phyloP scores from a whole-genome alignment of 2,113 vertebrate genomes.

The Murina feae region DNA sequence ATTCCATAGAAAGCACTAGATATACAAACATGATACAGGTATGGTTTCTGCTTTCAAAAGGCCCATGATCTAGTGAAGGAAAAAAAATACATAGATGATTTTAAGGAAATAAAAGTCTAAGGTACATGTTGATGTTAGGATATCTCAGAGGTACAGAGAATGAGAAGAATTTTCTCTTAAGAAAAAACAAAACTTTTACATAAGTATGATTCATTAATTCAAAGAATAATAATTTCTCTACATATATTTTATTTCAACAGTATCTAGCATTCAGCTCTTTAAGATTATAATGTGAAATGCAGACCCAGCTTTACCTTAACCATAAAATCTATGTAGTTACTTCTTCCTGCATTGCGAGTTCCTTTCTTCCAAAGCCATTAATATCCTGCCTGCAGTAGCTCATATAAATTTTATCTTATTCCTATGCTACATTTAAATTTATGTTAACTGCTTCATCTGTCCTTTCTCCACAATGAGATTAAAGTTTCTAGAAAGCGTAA shows the following conservation, averaged over 20 bases:
- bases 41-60: neutral
- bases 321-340: neutral
- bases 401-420: neutral
- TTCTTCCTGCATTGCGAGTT: neutral
- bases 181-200: neutral
- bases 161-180: neutral
- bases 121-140: neutral
- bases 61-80: neutral
- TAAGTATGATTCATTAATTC: neutral
- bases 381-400: neutral
- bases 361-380: neutral
- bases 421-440: neutral
- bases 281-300: neutral
- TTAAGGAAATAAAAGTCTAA: constrained; percentile 5
- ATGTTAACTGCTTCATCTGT: constrained; percentile 1
- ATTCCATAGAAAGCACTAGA: neutral
- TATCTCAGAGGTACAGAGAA: neutral
- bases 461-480: constrained; percentile 10
- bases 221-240: neutral
- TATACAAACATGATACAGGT: neutral
- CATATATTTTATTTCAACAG: neutral
- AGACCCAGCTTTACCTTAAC: neutral
- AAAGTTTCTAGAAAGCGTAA: constrained; percentile 36
- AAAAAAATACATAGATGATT: neutral
- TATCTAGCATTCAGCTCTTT: neutral